Conservation (phyloP, 1,140 invertebrate genomes). For the Maniola jurtina region DNA sequence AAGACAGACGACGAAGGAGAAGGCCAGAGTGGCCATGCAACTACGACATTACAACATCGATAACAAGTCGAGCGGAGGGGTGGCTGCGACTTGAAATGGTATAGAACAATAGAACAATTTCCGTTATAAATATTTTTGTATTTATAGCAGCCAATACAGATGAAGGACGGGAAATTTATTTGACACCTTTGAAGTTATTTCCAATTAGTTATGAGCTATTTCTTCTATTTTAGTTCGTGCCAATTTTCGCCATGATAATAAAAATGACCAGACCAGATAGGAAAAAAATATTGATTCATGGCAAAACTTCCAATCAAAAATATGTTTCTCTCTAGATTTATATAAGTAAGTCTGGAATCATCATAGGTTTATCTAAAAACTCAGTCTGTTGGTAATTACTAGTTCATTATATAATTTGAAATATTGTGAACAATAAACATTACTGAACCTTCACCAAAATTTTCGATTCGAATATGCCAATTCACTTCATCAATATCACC, state of each 20-base stretch:
- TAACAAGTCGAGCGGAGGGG: constrained; percentile 69
- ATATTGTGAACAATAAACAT: too few relatives aligned
- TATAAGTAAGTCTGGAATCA: too few relatives aligned
- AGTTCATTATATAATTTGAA: too few relatives aligned
- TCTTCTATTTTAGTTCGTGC: not conserved
- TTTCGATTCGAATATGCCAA: not conserved
- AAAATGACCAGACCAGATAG: too few relatives aligned
- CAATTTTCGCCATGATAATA: not conserved
- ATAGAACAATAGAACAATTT: constrained; percentile 49
- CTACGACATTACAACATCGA: constrained; percentile 77
- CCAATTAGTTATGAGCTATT: constrained; percentile 14
- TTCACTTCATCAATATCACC: not conserved
- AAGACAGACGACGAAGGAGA: constrained; percentile 68
- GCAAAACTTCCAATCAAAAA: too few relatives aligned
- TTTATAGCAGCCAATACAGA: constrained; percentile 24
- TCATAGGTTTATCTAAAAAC: too few relatives aligned
- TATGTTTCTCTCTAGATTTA: too few relatives aligned
- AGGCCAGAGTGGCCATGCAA: constrained; percentile 71
- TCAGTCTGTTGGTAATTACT: too few relatives aligned
- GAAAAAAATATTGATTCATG: too few relatives aligned
- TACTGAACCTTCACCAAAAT: not conserved
- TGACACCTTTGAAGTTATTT: not conserved
- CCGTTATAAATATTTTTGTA: constrained; percentile 13
- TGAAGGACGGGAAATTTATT: not conserved
- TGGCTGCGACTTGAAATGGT: constrained; percentile 69